These are phyloP conservation scores for Actinia equina DNA, from an alignment of 64 coral and sea anemone species.

Conservation along the genomic window DNA sequence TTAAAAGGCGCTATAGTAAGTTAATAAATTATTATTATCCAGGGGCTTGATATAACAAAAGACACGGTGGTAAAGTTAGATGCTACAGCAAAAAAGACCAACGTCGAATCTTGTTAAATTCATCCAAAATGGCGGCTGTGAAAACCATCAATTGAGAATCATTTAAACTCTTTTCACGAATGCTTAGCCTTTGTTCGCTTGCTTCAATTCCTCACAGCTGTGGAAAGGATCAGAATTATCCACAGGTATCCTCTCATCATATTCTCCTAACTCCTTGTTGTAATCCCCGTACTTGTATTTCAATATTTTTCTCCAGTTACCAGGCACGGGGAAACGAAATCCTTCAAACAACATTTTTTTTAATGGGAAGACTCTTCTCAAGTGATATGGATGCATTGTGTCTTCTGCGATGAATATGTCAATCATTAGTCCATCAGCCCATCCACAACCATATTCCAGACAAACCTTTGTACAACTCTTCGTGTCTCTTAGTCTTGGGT, in stretches of 20 bases:
- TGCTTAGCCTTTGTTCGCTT: too few species aligned
- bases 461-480: constrained; percentile 31
- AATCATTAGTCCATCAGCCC: constrained; percentile 45
- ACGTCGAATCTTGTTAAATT: too few species aligned
- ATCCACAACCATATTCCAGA: constrained; percentile 18
- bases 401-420: constrained; percentile 44
- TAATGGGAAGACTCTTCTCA: neutral
- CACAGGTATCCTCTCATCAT: neutral
- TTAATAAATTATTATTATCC: too few species aligned
- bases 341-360: constrained; percentile 51
- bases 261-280: neutral
- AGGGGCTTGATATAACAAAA: too few species aligned
- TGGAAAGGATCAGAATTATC: constrained; percentile 13
- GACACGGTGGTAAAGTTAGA: too few species aligned
- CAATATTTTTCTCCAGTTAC: constrained; percentile 33
- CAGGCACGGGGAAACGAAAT: constrained; percentile 34
- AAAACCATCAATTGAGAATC: too few species aligned
- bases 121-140: too few species aligned
- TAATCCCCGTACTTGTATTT: constrained; percentile 21
- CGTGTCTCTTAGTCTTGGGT: constrained; percentile 27
- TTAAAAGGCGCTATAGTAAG: too few species aligned
- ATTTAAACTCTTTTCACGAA: too few species aligned
- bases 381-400: neutral
- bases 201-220: constrained; percentile 9
- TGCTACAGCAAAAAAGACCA: too few species aligned